phyloP scores from a whole-genome alignment of 2,797 vertebrate genomes.

The Chelon labrosus region DNA sequence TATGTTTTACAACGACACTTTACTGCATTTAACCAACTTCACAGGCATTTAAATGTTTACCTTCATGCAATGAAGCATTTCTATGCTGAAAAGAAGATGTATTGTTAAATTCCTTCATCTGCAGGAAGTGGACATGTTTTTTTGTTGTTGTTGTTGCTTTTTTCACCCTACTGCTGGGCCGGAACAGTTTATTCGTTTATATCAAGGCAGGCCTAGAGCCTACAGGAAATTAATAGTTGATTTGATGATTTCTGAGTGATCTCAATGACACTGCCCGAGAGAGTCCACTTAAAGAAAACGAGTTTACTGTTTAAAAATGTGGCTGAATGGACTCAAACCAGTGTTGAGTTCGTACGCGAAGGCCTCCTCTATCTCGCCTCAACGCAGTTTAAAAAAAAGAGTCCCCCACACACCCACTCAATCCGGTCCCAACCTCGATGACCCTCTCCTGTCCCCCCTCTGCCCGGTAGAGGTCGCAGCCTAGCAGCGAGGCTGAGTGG shows the following conservation, averaged over 20 bases:
- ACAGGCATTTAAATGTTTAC: too few species aligned
- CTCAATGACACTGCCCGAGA: not conserved
- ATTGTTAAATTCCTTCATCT: not conserved
- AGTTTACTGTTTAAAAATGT: too few species aligned
- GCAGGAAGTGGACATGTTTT: not conserved
- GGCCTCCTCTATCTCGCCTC: not conserved
- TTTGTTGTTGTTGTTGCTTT: too few species aligned
- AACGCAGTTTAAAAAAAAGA: constrained; percentile 10
- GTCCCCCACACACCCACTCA: not conserved
- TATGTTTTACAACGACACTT: too few species aligned
- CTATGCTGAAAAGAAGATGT: not conserved
- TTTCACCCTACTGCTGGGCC: too few species aligned
- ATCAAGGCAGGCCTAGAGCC: not conserved
- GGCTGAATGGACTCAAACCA: not conserved
- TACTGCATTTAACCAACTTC: too few species aligned
- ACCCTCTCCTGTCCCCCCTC: constrained; percentile 42
- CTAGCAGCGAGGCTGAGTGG: constrained; percentile 62
- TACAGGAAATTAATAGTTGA: not conserved
- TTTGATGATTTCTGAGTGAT: not conserved
- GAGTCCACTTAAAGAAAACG: not conserved
- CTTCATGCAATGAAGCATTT: not conserved
- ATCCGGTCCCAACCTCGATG: constrained; percentile 8
- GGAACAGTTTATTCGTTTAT: not conserved
- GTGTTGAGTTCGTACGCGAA: not conserved
- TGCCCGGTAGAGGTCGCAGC: constrained; percentile 86